Percentiles rank a stretch among this genome's conserved stretches.
These are phyloP conservation scores for Drosophila tani DNA, from an alignment of 1,140 invertebrate genomes.

Conservation along the genomic window DNA sequence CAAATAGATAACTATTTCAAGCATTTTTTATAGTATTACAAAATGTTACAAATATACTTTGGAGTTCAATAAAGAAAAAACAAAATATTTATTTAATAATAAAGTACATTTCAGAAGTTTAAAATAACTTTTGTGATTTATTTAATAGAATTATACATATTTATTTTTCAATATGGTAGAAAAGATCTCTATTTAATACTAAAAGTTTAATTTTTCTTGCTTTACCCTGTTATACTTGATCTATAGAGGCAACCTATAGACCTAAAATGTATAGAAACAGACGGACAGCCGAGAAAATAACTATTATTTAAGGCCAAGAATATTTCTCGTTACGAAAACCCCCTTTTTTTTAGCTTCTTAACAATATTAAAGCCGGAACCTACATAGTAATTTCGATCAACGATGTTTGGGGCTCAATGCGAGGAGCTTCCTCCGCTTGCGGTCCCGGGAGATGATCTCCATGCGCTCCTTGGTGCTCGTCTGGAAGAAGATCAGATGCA, in stretches of 20 bases:
- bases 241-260: not conserved
- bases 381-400: conserved; percentile 13
- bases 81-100: no score
- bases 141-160: not conserved
- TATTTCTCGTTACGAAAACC: not conserved
- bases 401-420: conserved; percentile 60
- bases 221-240: not conserved
- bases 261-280: not conserved
- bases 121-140: no score
- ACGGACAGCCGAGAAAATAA: not conserved
- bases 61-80: no score
- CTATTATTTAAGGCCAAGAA: not conserved
- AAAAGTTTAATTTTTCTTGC: not conserved
- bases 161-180: not conserved
- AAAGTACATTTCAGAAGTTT: no score
- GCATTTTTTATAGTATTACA: no score
- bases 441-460: conserved; percentile 86
- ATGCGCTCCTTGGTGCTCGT: conserved; percentile 86
- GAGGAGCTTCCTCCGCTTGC: conserved; percentile 74
- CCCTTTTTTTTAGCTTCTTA: not conserved
- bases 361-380: not conserved
- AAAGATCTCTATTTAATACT: not conserved
- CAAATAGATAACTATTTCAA: no score
- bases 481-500: conserved; percentile 87
- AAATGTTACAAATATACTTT: no score